A percentile compares a stretch with the other conserved stretches of the same genome.
These are phyloP conservation scores for Ibidorhyncha struthersii DNA, from an alignment of 2,113 vertebrate genomes.

Conservation along the genomic window DNA sequence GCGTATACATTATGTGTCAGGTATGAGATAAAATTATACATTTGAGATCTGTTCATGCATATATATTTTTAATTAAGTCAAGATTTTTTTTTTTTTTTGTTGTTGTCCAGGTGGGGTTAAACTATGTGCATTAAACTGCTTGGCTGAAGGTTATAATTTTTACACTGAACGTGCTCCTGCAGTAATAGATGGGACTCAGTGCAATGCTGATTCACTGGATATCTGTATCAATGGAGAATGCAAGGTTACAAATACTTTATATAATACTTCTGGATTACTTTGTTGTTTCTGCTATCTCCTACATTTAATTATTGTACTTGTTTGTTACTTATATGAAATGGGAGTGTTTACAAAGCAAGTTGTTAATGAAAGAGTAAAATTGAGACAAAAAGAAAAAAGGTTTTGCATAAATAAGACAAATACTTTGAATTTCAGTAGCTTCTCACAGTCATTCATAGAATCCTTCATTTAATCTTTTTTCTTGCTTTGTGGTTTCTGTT, in stretches of 20 bases:
- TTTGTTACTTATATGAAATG: too few relatives aligned
- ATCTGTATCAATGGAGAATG: slow-evolving; percentile 99
- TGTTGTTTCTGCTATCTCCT: background rate
- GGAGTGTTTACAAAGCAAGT: too few relatives aligned
- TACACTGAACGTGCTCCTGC: slow-evolving; percentile 97
- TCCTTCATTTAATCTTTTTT: background rate
- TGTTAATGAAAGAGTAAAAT: too few relatives aligned
- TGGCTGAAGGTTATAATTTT: slow-evolving; percentile 99
- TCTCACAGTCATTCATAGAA: background rate
- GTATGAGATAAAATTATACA: background rate
- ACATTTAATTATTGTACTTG: background rate
- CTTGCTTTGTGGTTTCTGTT: background rate
- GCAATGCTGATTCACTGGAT: slow-evolving; percentile 94
- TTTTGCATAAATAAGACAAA: background rate
- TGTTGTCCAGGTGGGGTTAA: slow-evolving; percentile 90
- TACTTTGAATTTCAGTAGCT: background rate
- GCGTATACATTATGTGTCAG: background rate
- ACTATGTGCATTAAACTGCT: slow-evolving; percentile 94
- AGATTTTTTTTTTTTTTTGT: background rate
- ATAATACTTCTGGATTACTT: background rate
- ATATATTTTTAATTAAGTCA: background rate
- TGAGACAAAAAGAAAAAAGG: background rate
- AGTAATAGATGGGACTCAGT: slow-evolving; percentile 95
- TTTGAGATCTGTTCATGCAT: background rate
- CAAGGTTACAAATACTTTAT: slow-evolving; percentile 83